Base-by-base conservation (phyloP, 2,888 invertebrate genomes). In the Plagodis dolabraria region DNA sequence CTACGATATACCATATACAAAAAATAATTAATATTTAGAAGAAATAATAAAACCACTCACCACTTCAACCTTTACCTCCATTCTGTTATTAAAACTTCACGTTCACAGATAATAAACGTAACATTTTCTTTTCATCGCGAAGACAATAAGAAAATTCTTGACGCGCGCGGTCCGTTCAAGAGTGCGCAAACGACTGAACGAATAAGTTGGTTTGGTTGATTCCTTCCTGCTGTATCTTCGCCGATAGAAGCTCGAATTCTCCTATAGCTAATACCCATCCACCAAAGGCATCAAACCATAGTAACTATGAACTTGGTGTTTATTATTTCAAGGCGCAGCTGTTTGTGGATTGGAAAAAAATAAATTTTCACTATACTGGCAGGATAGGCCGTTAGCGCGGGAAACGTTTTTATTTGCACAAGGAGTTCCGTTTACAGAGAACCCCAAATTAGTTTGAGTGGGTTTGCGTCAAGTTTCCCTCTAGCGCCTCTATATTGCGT, bases 41-140 rank as follows among this genome's bases (percentile, higher is more conserved):
- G 22, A 22, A 22, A 22, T 22, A 42, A 10, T 9, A 42, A 42
- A 9, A 42, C 11, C 38, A 47, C 91, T 87, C 64, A 92, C 91
- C 84, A 92, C 89, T 59, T 92, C 92, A 53, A 86, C 92, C 72
- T 85, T 85, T 52, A 90, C 78, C 80, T 92, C 89, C 87, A 92
- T 86, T 72, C 8, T 44, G 7, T 5, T 36, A 40, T 22, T 46
- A 33, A 36, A 10, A 36, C 7, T 63, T 63, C 57, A 53, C 56
- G 57, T 10, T 53, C 22, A 63, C 64, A 66, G n/a, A 62, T 64
- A 63, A 60, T 69, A 57, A 65, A 48, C 43, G 35, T 44, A 44
- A 50, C 46, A 44, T 43, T 40, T 52, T 47, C 50, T 51, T 53
- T 55, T 49, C 22, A 55, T 55, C 42, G 22, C 51, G 52, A 7